Percentiles rank a stretch among this genome's conserved stretches.
phyloP scores from a whole-genome alignment of 1,140 invertebrate species.

The Neelides sp. region DNA sequence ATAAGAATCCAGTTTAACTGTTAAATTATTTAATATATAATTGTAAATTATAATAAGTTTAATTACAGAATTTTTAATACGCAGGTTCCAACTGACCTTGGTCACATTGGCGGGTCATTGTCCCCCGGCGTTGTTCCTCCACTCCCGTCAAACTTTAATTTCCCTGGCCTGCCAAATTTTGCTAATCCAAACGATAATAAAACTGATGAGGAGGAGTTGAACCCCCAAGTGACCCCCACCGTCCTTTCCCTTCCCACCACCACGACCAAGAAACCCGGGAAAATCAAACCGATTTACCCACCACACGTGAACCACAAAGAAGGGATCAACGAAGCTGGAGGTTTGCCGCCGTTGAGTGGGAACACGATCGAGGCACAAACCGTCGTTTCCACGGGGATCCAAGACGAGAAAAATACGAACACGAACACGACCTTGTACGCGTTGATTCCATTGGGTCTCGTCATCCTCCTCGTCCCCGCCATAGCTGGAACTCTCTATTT shows the following conservation, averaged over 20 bases:
- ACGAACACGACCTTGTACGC: constrained; percentile 25
- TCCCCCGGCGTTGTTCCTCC: too few relatives aligned
- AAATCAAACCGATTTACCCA: constrained; percentile 6
- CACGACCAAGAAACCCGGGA: constrained; percentile 10
- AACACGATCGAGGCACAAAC: too few relatives aligned
- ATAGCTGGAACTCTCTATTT: constrained; percentile 29
- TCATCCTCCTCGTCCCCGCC: constrained; percentile 31
- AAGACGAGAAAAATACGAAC: constrained; percentile 5
- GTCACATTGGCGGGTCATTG: too few relatives aligned
- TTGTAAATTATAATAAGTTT: too few relatives aligned
- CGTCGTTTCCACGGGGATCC: not conserved
- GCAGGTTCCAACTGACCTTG: constrained; percentile 11
- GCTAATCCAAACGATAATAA: too few relatives aligned
- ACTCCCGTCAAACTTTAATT: too few relatives aligned
- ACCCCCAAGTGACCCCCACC: not conserved
- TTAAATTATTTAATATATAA: too few relatives aligned
- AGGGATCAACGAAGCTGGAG: not conserved
- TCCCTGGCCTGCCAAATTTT: too few relatives aligned
- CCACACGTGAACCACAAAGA: too few relatives aligned
- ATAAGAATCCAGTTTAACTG: too few relatives aligned
- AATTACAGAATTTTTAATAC: too few relatives aligned
- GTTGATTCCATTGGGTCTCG: constrained; percentile 31
- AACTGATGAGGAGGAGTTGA: not conserved
- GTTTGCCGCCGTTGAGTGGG: too few relatives aligned
- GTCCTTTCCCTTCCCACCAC: constrained; percentile 7